Evolutionary conservation across 53 echinoderm and acorn worm genomes (phyloP).

Genomic region (Henricia sp.): DNA sequence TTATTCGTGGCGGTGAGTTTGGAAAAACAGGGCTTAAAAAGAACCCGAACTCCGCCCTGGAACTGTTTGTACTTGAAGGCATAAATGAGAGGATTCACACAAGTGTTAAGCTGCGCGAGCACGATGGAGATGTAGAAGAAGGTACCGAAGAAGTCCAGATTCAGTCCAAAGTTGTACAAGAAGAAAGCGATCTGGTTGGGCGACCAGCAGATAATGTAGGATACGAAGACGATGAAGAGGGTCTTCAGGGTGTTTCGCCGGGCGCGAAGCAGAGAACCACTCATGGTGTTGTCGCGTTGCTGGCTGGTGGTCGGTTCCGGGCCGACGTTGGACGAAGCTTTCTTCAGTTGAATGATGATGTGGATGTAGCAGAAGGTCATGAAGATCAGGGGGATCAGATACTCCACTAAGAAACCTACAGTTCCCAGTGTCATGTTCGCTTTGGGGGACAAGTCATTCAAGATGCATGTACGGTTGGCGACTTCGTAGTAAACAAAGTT

Average conservation of each 20-base stretch:
- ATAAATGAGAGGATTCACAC: conserved; percentile 80
- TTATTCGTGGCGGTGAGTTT: neutral
- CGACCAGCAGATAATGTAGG: no score
- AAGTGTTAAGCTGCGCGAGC: conserved; percentile 63
- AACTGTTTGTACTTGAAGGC: no score
- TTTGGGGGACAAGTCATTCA: neutral
- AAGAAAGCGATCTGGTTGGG: no score
- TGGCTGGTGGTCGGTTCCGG: neutral
- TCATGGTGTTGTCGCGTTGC: conserved; percentile 17
- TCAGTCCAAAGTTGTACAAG: conserved; percentile 71
- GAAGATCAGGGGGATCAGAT: conserved; percentile 35
- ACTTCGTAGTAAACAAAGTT: neutral
- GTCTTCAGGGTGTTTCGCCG: conserved; percentile 72
- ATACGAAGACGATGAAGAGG: no score
- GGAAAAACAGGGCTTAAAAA: conserved; percentile 36
- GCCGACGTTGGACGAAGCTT: neutral
- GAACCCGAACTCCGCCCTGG: conserved; percentile 47
- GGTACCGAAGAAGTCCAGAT: conserved; percentile 11
- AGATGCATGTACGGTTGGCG: neutral
- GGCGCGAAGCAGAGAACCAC: conserved; percentile 42
- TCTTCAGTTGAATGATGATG: no score
- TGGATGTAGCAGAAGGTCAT: conserved; percentile 75
- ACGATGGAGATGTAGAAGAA: conserved; percentile 68
- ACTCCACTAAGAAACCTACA: neutral
- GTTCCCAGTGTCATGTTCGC: neutral